Evolutionary conservation across 1,140 invertebrate genomes (phyloP).

Genomic region (Augochlora pura): DNA sequence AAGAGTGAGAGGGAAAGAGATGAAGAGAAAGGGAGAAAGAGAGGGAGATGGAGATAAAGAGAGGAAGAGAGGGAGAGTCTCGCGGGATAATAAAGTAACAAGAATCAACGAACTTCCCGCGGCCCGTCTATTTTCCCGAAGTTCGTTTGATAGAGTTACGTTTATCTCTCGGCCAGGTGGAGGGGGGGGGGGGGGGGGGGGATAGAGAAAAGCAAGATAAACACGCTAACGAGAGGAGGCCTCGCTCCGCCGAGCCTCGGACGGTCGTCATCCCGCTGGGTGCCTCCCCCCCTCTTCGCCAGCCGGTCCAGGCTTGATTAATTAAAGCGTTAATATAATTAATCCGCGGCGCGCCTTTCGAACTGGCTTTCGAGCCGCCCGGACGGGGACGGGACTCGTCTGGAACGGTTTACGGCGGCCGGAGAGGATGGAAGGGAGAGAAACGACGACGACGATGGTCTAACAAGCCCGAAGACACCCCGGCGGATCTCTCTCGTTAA

Average conservation of each 20-base stretch:
- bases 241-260: background rate
- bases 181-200: background rate
- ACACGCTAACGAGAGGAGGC: slow-evolving; percentile 38
- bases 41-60: background rate
- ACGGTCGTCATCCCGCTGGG: too few relatives aligned
- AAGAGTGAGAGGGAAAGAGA: background rate
- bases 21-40: too few relatives aligned
- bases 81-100: background rate
- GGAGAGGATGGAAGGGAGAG: too few relatives aligned
- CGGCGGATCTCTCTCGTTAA: slow-evolving; percentile 36
- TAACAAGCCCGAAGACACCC: slow-evolving; percentile 38
- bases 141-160: slow-evolving; percentile 37
- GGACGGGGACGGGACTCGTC: background rate
- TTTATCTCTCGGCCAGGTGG: slow-evolving; percentile 14
- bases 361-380: background rate
- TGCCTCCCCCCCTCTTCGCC: too few relatives aligned
- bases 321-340: slow-evolving; percentile 45
- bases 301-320: slow-evolving; percentile 8
- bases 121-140: slow-evolving; percentile 32
- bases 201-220: slow-evolving; percentile 40
- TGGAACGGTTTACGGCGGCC: slow-evolving; percentile 31
- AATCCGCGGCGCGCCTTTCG: slow-evolving; percentile 2
- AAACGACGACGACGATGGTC: background rate
- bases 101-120: background rate
- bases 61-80: background rate